phyloP scores from a whole-genome alignment of 2,888 invertebrate species.

The Agonopterix heracliana region DNA sequence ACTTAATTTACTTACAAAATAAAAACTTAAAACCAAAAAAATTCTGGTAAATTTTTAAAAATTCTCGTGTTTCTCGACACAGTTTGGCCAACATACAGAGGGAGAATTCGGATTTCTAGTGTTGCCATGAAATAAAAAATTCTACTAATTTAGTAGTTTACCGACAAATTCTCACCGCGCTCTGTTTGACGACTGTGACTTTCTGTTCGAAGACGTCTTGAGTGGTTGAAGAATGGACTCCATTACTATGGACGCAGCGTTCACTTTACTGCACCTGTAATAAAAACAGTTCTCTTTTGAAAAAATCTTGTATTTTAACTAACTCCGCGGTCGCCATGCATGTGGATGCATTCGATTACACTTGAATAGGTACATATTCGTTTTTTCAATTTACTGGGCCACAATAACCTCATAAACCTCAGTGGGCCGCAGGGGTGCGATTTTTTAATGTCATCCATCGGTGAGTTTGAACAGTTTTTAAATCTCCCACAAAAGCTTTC shows the following conservation, averaged over 20 bases:
- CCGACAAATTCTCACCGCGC: conserved; percentile 21
- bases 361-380: too few species aligned
- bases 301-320: not conserved
- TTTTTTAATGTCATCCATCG: too few species aligned
- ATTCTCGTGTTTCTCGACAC: not conserved
- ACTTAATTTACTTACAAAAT: not conserved
- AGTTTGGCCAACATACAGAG: too few species aligned
- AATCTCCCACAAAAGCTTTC: too few species aligned
- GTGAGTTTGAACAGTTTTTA: too few species aligned
- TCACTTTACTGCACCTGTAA: conserved; percentile 56
- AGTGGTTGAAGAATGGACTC: conserved; percentile 49
- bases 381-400: not conserved
- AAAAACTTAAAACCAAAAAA: not conserved
- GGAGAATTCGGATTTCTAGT: not conserved
- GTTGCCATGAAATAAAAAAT: conserved; percentile 1
- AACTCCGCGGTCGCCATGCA: too few species aligned
- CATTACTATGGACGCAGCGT: conserved; percentile 51
- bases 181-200: conserved; percentile 25
- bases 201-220: conserved; percentile 17
- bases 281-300: not conserved
- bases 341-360: too few species aligned
- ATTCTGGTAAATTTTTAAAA: not conserved
- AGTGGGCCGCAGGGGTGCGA: too few species aligned
- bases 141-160: not conserved
- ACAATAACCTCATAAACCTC: too few species aligned